These are phyloP conservation scores for Monomorium pharaonis DNA, from an alignment of 1,140 invertebrate species.

Conservation along the genomic window DNA sequence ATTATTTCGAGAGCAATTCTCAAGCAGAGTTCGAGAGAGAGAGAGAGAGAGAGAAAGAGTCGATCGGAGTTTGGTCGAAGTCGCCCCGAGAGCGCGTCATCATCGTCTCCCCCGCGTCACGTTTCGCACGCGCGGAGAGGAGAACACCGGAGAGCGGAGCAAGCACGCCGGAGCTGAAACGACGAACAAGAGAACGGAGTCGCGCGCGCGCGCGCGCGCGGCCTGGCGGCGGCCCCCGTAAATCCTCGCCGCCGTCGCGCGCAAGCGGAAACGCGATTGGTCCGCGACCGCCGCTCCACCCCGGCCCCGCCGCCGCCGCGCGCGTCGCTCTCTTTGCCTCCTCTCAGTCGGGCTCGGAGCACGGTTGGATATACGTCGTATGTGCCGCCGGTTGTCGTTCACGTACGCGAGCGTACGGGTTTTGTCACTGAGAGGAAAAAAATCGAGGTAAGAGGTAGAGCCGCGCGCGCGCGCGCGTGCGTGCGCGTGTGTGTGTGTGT, in stretches of 20 bases:
- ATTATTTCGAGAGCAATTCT: neutral
- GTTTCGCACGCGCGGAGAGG: neutral
- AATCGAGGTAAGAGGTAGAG: slow-evolving; percentile 79
- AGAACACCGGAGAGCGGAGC: neutral
- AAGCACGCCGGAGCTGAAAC: neutral
- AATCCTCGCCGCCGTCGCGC: slow-evolving; percentile 36
- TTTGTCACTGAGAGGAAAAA: slow-evolving; percentile 74
- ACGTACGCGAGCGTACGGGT: slow-evolving; percentile 74
- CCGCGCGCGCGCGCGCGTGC: too few relatives aligned
- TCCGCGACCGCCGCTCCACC: slow-evolving; percentile 64
- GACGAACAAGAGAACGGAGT: neutral
- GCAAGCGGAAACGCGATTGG: slow-evolving; percentile 74
- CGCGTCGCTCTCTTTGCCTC: slow-evolving; percentile 26
- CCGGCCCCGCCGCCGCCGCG: slow-evolving; percentile 28
- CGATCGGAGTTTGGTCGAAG: neutral
- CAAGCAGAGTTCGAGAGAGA: too few relatives aligned
- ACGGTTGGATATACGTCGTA: slow-evolving; percentile 72
- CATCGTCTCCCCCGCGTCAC: neutral
- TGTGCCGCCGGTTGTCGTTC: slow-evolving; percentile 71
- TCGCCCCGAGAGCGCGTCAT: neutral
- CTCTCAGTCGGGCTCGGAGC: slow-evolving; percentile 82
- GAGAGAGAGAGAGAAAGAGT: too few relatives aligned
- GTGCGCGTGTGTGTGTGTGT: too few relatives aligned
- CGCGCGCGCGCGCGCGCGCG: neutral
- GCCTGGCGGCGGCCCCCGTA: slow-evolving; percentile 4